Evolutionary conservation across 2,888 invertebrate genomes (phyloP).

Genomic region (Mesorhabditis belari): DNA sequence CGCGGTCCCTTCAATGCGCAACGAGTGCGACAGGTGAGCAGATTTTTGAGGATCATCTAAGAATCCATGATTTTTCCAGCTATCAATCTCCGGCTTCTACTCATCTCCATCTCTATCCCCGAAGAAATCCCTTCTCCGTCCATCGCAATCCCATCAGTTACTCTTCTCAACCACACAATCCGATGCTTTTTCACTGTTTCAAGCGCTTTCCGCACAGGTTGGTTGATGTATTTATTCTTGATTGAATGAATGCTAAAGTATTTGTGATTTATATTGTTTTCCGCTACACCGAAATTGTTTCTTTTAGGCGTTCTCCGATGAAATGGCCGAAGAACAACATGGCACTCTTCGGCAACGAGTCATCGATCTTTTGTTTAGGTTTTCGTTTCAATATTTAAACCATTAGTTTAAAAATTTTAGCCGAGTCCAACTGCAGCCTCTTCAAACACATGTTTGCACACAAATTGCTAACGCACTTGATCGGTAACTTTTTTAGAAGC

Average conservation of each 20-base stretch:
- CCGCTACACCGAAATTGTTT: no score
- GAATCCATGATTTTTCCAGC: conserved; percentile 8
- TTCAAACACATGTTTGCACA: conserved; percentile 49
- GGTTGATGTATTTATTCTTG: conserved; percentile 22
- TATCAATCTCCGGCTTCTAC: conserved; percentile 22
- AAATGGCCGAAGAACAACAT: conserved; percentile 42
- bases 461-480: conserved; percentile 50
- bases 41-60: background rate
- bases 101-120: conserved; percentile 2
- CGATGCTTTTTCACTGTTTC: conserved; percentile 63
- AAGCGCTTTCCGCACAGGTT: conserved; percentile 81
- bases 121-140: conserved; percentile 15
- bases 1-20: conserved; percentile 85
- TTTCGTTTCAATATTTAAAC: background rate
- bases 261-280: background rate
- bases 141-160: conserved; percentile 55
- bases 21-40: conserved; percentile 70
- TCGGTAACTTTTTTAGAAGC: conserved; percentile 25
- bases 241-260: background rate
- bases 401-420: conserved; percentile 20
- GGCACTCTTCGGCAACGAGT: conserved; percentile 45
- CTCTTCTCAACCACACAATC: conserved; percentile 54
- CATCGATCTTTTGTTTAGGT: conserved; percentile 41
- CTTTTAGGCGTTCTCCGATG: conserved; percentile 43
- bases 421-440: conserved; percentile 48